Base-by-base conservation (phyloP, 2,797 vertebrate genomes). In the Thalassophryne amazonica region DNA sequence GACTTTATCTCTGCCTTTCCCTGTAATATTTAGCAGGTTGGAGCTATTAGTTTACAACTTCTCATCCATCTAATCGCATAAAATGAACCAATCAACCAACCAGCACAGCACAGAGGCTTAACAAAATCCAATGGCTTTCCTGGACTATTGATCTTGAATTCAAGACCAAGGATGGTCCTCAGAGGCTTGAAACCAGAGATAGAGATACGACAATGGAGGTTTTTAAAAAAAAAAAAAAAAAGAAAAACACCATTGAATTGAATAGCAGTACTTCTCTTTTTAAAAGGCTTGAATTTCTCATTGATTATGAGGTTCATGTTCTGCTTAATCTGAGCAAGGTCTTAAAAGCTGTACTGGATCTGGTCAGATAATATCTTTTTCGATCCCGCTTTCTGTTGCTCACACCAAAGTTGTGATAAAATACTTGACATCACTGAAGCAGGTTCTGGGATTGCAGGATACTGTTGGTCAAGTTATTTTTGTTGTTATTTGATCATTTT, bases 81-180 rank as follows among this genome's bases (percentile, higher is more conserved):
- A 80, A 85, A 72, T 55, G 78, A 75, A 81, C 75, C 70, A 81
- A 84, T 81, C 77, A 79, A 71, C 76, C 60, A 37, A 36, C 52
- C 34, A 27, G 61, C 34, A 51, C 64, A 60, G 60, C 66, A 62
- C 36, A 4, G 19, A 34, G 68, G 69, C 64, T 75, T 64, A 60
- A 56, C 69, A 56, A 77, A 79, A 83, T 76, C 70, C 72, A 60
- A 58, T 76, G 81, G 60, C 65, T 83, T 80, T 84, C 68, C 65
- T 40, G 29, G 45, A 42, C 30, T 78, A 86, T 87, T 70, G 83
- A 87, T 86, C 73, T 49, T 13, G 14, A 38, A 56, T 65, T 73
- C 51, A 20, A 68, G 61, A 73, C 49, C 50, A 24, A 53, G 31
- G 53, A 25, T 43, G 41, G 50, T n/a, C n/a, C 56, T 77, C 45